Conservation (phyloP, 2,113 vertebrate species). For the Halichoeres trimaculatus region DNA sequence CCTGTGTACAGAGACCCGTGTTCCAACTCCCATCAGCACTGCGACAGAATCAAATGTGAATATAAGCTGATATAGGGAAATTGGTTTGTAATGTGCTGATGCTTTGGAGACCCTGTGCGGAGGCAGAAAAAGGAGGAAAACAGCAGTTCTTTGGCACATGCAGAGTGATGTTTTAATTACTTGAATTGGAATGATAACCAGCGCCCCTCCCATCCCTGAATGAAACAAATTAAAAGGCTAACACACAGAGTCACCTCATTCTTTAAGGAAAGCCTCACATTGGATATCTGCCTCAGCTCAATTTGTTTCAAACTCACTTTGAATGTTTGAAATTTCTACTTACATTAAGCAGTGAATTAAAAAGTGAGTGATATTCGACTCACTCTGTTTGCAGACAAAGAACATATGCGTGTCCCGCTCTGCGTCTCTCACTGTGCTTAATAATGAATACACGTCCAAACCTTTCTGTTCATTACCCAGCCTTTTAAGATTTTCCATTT, state of each 20-base stretch:
- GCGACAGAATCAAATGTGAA: conserved; percentile 96
- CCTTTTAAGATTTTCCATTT: conserved; percentile 60
- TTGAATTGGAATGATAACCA: conserved; percentile 79
- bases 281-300: conserved; percentile 33
- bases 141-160: conserved; percentile 81
- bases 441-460: conserved; percentile 50
- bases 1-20: conserved; percentile 93
- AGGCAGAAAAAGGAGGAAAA: conserved; percentile 55
- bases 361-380: neutral
- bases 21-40: conserved; percentile 96
- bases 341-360: neutral
- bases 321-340: conserved; percentile 5
- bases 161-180: conserved; percentile 85
- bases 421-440: conserved; percentile 31
- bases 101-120: conserved; percentile 88
- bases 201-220: conserved; percentile 61
- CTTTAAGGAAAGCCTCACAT: conserved; percentile 27
- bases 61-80: conserved; percentile 98
- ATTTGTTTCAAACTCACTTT: conserved; percentile 9
- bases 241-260: conserved; percentile 56
- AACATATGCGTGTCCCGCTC: conserved; percentile 51
- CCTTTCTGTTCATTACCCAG: conserved; percentile 45
- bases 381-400: conserved; percentile 39
- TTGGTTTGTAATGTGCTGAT: conserved; percentile 98
- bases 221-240: conserved; percentile 77